phyloP scores from a whole-genome alignment of 2,888 invertebrate species.

The Hermodice carunculata region DNA sequence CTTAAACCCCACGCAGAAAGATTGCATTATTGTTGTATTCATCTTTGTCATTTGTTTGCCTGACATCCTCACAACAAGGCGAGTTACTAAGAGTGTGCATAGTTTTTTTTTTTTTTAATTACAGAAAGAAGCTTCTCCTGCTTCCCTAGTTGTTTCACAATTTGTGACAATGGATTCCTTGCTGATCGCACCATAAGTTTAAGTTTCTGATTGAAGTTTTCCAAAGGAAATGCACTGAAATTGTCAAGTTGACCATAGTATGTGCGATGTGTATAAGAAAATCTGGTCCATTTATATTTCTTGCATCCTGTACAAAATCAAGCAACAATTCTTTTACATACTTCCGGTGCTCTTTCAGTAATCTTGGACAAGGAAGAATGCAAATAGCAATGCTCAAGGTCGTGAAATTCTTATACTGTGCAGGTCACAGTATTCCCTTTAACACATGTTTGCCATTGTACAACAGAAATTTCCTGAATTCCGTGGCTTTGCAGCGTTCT shows the following conservation, averaged over 20 bases:
- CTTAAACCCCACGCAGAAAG: no score
- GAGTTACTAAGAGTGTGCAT: no score
- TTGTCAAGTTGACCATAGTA: slow-evolving; percentile 21
- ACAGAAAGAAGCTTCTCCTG: no score
- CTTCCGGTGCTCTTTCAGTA: not conserved
- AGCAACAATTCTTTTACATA: slow-evolving; percentile 31
- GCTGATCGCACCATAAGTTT: slow-evolving; percentile 23
- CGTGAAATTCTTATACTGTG: slow-evolving; percentile 43
- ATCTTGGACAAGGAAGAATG: slow-evolving; percentile 32
- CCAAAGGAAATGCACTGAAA: slow-evolving; percentile 29
- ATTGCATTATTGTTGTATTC: no score
- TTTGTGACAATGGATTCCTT: slow-evolving; percentile 20
- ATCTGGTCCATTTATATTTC: slow-evolving; percentile 14
- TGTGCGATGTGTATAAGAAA: slow-evolving; percentile 31
- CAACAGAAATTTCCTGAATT: slow-evolving; percentile 49
- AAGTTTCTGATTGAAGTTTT: slow-evolving; percentile 21
- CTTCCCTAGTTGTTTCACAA: slow-evolving; percentile 20
- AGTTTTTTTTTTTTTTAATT: no score
- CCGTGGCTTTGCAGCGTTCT: slow-evolving; percentile 53
- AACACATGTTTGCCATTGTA: slow-evolving; percentile 49
- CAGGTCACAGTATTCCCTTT: slow-evolving; percentile 23
- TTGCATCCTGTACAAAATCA: slow-evolving; percentile 9
- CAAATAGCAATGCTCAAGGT: slow-evolving; percentile 41
- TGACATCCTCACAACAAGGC: no score
- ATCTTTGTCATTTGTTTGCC: no score